Conservation (phyloP, 2,888 invertebrate species). For the Schrankia costaestrigalis region DNA sequence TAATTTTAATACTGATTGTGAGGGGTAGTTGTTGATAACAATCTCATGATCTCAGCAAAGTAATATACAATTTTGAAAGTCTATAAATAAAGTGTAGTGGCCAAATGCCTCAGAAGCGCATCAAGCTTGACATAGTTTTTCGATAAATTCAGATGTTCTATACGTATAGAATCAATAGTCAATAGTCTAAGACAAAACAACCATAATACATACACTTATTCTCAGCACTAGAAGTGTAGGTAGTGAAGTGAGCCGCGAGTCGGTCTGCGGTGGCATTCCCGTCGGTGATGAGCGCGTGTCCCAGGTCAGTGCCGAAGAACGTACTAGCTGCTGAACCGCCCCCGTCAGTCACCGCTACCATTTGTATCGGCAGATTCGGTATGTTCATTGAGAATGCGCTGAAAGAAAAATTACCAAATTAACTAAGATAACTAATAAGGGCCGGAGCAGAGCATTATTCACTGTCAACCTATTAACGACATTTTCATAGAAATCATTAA, state of each 20-base stretch:
- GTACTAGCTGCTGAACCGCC: constrained; percentile 89
- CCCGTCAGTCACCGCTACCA: constrained; percentile 95
- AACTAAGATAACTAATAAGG: constrained; percentile 14
- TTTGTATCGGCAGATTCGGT: constrained; percentile 95
- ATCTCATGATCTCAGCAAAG: too few relatives aligned
- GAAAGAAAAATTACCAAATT: constrained; percentile 20
- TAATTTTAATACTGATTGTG: too few relatives aligned
- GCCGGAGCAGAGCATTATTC: neutral
- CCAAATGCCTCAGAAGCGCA: too few relatives aligned
- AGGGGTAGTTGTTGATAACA: too few relatives aligned
- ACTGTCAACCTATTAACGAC: too few relatives aligned
- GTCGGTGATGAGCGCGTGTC: constrained; percentile 94
- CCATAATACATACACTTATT: constrained; percentile 86
- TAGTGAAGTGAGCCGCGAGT: constrained; percentile 94
- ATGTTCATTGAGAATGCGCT: constrained; percentile 97
- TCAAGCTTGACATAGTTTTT: too few relatives aligned
- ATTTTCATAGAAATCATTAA: too few relatives aligned
- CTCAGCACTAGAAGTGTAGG: constrained; percentile 90
- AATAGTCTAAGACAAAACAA: neutral
- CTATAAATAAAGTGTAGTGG: too few relatives aligned
- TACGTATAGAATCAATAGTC: neutral
- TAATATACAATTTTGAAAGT: too few relatives aligned
- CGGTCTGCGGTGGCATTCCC: constrained; percentile 95
- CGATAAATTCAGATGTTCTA: too few relatives aligned
- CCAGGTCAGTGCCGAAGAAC: constrained; percentile 93